Base-by-base conservation (phyloP, 2,888 invertebrate genomes). In the Cancer borealis region DNA sequence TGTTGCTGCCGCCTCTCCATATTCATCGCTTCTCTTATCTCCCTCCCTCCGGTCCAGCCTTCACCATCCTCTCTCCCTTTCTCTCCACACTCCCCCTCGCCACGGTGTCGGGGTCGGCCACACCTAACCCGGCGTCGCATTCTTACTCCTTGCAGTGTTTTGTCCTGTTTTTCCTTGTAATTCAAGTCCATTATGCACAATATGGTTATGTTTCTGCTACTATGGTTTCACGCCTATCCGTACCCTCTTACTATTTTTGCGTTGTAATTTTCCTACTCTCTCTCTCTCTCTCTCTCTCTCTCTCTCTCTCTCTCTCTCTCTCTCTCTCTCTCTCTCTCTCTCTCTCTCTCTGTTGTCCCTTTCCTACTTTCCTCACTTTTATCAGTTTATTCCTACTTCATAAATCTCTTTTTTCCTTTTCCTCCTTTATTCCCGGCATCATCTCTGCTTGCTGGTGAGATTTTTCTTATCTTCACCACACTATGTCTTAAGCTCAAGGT, bases 261-360 rank as follows among this genome's bases (percentile, higher is more conserved):
- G 21, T 46, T 45, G 3, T 12, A 17, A 3, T 88, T 47, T 88
- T 47, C n/a, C 88, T 88, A n/a, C n/a, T n/a, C n/a, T n/a, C n/a
- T n/a, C n/a, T n/a, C n/a, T n/a, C n/a, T 89, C 89, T 89, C 89
- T 89, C 89, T 89, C 89, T 89, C 89, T 89, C 89, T 89, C 89
- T 89, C 89, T 89, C 47, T 46, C 47, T 89, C 47, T 89, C 45
- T 89, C 45, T 89, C 89, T 46, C 47, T 89, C 47, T 89, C 89
- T 89, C 89, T 89, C 47, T 46, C 89, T 46, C 47, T 89, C 45
- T 89, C 45, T 89, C 89, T 46, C 47, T 89, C 47, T 89, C 89
- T 88, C 88, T 88, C 46, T 46, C 46, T 39, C 88, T 88, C 88
- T 0, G 46, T n/a, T 47, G 17, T 88, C 46, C 88, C 21, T 79